phyloP scores from a whole-genome alignment of 1,140 invertebrate species.

The Trichonephila inaurata region DNA sequence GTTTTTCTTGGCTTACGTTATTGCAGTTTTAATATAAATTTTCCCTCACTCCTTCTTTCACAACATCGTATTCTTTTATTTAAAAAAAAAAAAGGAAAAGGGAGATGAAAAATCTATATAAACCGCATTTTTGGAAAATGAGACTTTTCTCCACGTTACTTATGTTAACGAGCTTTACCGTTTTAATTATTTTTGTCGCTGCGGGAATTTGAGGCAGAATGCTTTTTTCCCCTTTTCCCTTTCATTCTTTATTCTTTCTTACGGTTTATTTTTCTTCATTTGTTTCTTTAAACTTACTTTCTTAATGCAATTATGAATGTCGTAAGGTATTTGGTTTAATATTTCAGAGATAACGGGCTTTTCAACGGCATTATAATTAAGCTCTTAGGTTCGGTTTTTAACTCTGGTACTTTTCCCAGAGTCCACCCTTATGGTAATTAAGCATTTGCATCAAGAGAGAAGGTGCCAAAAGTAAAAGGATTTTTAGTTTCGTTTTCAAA shows the following conservation, averaged over 20 bases:
- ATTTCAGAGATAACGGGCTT: conserved; percentile 52
- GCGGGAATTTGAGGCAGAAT: conserved; percentile 11
- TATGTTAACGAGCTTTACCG: conserved; percentile 57
- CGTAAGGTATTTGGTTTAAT: conserved; percentile 50
- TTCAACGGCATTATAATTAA: conserved; percentile 42
- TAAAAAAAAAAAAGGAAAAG: neutral
- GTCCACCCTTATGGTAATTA: conserved; percentile 34
- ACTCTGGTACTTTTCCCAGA: neutral
- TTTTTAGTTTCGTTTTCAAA: neutral
- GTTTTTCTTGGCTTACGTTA: conserved; percentile 54
- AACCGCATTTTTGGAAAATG: conserved; percentile 48
- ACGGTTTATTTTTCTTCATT: conserved; percentile 23
- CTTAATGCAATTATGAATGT: conserved; percentile 51
- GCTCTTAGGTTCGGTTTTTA: conserved; percentile 44
- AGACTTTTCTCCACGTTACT: conserved; percentile 51
- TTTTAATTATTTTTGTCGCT: conserved; percentile 63
- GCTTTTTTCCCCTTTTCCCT: neutral
- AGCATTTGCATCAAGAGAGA: conserved; percentile 7
- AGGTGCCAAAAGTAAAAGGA: conserved; percentile 26
- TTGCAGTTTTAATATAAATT: conserved; percentile 69
- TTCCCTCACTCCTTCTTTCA: neutral
- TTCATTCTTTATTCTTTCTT: neutral
- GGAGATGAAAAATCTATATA: neutral
- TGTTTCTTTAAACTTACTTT: conserved; percentile 25
- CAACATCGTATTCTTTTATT: too few relatives aligned